phyloP scores from a whole-genome alignment of 2,113 vertebrate genomes.

The Bombycilla garrulus region DNA sequence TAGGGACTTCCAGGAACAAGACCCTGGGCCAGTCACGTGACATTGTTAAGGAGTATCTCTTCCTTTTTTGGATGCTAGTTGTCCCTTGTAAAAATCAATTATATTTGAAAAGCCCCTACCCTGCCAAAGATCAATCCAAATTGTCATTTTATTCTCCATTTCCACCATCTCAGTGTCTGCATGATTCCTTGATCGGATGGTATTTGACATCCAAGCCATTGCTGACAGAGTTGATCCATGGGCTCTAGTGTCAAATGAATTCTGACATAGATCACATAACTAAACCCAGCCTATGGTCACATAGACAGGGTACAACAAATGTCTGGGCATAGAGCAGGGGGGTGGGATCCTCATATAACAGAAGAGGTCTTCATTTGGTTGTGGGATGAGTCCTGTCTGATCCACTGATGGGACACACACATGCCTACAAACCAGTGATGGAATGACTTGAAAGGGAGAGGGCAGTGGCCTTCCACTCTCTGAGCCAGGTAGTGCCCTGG shows the following conservation, averaged over 20 bases:
- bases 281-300: neutral
- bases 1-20: neutral
- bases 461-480: neutral
- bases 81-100: neutral
- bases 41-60: neutral
- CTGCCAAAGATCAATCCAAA: neutral
- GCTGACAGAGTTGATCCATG: neutral
- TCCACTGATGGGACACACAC: rapidly evolving
- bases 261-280: neutral
- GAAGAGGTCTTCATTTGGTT: neutral
- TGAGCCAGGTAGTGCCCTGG: neutral
- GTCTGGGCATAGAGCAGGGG: neutral
- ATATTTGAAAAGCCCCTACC: neutral
- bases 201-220: neutral
- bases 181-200: neutral
- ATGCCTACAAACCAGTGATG: neutral
- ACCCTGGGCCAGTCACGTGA: neutral
- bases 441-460: neutral
- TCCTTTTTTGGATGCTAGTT: neutral
- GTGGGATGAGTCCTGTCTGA: neutral
- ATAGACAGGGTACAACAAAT: rapidly evolving
- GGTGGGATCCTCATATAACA: neutral
- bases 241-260: neutral
- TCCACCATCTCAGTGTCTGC: neutral
- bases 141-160: neutral